Percentiles rank a stretch among this genome's conserved stretches.
phyloP scores from a whole-genome alignment of 2,888 invertebrate genomes.

The Caenorhabditis sulstoni region DNA sequence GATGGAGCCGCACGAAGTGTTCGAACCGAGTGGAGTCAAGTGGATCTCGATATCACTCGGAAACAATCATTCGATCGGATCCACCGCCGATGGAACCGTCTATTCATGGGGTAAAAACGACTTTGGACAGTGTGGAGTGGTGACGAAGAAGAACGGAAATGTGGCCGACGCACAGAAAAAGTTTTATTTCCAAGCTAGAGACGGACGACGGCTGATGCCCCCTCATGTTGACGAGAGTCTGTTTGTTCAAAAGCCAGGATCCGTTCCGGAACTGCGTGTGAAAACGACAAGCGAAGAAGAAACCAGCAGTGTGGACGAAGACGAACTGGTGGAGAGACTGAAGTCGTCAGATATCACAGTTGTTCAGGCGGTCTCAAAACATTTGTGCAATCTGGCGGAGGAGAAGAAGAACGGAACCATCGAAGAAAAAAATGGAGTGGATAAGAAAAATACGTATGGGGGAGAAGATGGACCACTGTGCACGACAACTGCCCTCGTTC shows the following conservation, averaged over 20 bases:
- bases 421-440: conserved; percentile 17
- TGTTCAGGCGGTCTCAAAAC: conserved; percentile 55
- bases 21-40: conserved; percentile 66
- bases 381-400: conserved; percentile 31
- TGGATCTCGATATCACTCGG: conserved; percentile 75
- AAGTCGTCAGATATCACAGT: conserved; percentile 45
- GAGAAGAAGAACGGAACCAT: conserved; percentile 16
- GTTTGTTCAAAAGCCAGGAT: conserved; percentile 36
- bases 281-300: conserved; percentile 4
- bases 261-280: conserved; percentile 41
- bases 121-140: conserved; percentile 69
- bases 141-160: conserved; percentile 41
- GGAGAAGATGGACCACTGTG: conserved; percentile 57
- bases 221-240: conserved; percentile 42
- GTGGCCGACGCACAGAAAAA: conserved; percentile 36
- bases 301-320: conserved; percentile 45
- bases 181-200: conserved; percentile 66
- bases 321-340: conserved; percentile 49
- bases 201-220: conserved; percentile 48
- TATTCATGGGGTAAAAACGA: conserved; percentile 78
- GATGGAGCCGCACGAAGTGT: conserved; percentile 68
- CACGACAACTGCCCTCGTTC: conserved; percentile 57
- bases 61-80: conserved; percentile 72
- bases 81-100: conserved; percentile 66
- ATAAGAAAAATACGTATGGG: conserved; percentile 15